These are phyloP conservation scores for Vidua macroura DNA, from an alignment of 2,113 vertebrate genomes.

Conservation along the genomic window DNA sequence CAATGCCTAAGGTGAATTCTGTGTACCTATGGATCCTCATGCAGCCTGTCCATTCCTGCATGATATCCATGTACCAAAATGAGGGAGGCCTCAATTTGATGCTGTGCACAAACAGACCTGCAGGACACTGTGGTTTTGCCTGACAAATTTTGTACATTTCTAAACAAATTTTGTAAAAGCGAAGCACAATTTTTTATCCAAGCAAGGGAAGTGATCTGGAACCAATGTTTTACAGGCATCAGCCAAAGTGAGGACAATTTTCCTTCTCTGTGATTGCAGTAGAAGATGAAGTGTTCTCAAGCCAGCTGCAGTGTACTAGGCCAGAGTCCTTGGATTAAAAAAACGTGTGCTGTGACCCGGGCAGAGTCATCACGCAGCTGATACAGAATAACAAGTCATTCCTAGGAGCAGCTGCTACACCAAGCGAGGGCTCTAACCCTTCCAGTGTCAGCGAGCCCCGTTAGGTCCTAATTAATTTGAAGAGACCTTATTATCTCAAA, in stretches of 20 bases:
- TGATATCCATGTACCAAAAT: not conserved
- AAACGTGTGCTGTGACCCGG: not conserved
- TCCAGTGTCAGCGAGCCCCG: not conserved
- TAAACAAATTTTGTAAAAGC: not conserved
- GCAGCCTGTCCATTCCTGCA: not conserved
- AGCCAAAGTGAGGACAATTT: constrained; percentile 25
- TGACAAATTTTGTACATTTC: not conserved
- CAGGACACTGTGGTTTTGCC: not conserved
- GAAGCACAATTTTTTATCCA: not conserved
- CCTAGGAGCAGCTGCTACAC: not conserved
- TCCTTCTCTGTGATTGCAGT: not conserved
- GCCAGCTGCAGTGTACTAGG: not conserved
- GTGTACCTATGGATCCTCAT: not conserved
- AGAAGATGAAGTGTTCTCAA: not conserved
- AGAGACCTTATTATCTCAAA: not conserved
- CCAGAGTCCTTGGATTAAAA: not conserved
- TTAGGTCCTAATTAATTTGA: not conserved
- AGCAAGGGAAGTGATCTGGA: not conserved
- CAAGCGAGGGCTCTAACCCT: not conserved
- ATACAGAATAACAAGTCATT: constrained; percentile 1
- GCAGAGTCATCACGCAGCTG: not conserved
- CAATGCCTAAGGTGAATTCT: not conserved
- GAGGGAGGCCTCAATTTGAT: not conserved
- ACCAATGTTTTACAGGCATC: not conserved
- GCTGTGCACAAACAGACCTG: not conserved